Evolutionary conservation across 53 echinoderm and acorn worm species (phyloP).

Genomic region (Echinarachnius parma): DNA sequence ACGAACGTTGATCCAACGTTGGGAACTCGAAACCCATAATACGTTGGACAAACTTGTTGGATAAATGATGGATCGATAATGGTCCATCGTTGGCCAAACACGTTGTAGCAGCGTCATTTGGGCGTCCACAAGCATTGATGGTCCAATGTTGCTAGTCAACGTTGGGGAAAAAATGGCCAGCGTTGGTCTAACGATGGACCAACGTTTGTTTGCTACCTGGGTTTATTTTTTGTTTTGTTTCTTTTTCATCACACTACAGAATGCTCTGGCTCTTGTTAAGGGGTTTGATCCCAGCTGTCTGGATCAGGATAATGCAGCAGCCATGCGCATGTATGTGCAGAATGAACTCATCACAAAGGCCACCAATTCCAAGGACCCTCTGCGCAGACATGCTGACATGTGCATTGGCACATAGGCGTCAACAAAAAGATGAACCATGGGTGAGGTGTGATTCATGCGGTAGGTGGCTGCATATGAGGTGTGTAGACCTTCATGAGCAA

Average conservation of each 20-base stretch:
- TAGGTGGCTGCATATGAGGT: constrained; percentile 2
- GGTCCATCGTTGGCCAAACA: too few relatives aligned
- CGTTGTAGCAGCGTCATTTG: too few relatives aligned
- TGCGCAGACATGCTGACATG: not conserved
- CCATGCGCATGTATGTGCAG: not conserved
- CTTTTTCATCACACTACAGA: constrained; percentile 1
- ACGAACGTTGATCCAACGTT: too few relatives aligned
- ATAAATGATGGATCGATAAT: too few relatives aligned
- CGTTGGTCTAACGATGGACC: too few relatives aligned
- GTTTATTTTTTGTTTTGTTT: not conserved
- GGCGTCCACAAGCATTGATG: too few relatives aligned
- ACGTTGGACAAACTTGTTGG: too few relatives aligned
- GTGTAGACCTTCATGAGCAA: constrained; percentile 1
- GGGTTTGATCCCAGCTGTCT: not conserved
- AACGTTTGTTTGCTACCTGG: too few relatives aligned
- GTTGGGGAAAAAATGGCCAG: too few relatives aligned
- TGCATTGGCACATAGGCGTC: not conserved
- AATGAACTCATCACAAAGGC: not conserved
- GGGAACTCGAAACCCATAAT: too few relatives aligned
- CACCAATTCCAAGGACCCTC: not conserved
- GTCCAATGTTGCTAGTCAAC: too few relatives aligned
- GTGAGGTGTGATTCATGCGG: not conserved
- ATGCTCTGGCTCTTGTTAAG: constrained; percentile 1
- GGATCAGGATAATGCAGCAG: not conserved
- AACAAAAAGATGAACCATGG: not conserved